These are phyloP conservation scores for Herminia tarsipennalis DNA, from an alignment of 2,888 invertebrate species.

Conservation along the genomic window DNA sequence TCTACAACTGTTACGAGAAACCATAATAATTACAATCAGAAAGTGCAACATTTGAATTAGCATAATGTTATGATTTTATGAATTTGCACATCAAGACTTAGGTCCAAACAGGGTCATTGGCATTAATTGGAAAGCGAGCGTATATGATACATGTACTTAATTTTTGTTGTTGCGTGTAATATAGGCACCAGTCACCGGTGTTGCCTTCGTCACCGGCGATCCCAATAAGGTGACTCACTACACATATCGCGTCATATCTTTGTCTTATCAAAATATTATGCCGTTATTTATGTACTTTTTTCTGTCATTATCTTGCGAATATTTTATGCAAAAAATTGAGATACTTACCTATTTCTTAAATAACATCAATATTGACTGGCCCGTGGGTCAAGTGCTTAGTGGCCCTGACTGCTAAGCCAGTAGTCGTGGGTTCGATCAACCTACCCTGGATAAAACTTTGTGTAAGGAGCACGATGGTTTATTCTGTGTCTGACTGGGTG, in stretches of 20 bases:
- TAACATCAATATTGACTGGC: no score
- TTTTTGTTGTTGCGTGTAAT: constrained; percentile 29
- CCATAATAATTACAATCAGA: no score
- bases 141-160: constrained; percentile 24
- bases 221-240: constrained; percentile 31
- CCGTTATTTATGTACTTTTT: not conserved
- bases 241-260: constrained; percentile 29
- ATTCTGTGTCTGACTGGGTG: no score
- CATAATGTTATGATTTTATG: no score
- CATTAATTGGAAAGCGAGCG: constrained; percentile 13
- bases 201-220: constrained; percentile 27
- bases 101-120: constrained; percentile 25
- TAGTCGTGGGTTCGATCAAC: no score
- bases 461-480: no score
- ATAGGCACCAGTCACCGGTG: constrained; percentile 10
- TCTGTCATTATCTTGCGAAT: not conserved
- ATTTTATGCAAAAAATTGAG: not conserved
- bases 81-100: constrained; percentile 1
- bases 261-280: constrained; percentile 17
- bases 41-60: not conserved
- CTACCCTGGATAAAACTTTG: no score
- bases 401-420: no score
- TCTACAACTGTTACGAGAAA: no score
- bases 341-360: no score
- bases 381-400: no score